Evolutionary conservation across 2,888 invertebrate species (phyloP), one percentile per base, ranked within the genome.

Genomic region (Stenichneumon culpator): DNA sequence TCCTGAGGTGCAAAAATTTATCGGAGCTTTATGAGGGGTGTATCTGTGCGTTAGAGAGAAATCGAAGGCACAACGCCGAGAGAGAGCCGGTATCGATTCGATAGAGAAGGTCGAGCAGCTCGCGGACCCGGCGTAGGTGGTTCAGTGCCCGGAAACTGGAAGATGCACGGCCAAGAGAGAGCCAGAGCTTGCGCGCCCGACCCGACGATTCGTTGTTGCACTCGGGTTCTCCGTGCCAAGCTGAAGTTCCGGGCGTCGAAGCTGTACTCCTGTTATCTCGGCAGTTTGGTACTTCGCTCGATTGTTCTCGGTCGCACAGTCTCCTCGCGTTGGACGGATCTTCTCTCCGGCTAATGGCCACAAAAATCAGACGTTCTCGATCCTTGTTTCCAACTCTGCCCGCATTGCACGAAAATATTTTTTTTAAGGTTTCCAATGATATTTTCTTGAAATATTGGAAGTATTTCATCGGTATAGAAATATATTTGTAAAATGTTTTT

Each of bases 121-220:
- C 78, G 78, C 68, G 68, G 72, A 73, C 73, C 57, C 6, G 28
- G 67, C 52, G 65, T 70, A 54, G 75, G 82, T 70, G 82, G 77
- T 78, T 72, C 82, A 72, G 68, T 68, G 82, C 79, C 82, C 82
- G 82, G 82, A 68, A 73, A 83, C 82, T 78, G 82, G 82, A 83
- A 83, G 82, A 83, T 74, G 82, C 78, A 83, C 72, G 57, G 68
- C 78, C 82, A 16, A 60, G 73, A 73, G 67, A 54, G 39, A 68
- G 47, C 16, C 60, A 16, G 16, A 16, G 60, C 28, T 32, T 44
- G 44, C 44, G 28, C 28, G 6, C n/a, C 14, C 60, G n/a, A 63
- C 16, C 16, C 60, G 60, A 63, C 60, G 28, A 63, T 11, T 63
- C 32, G 60, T 63, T 32, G 60, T 16, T 63, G 28, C 60, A 63